These are phyloP conservation scores for Cydia splendana DNA, from an alignment of 1,140 invertebrate species.

Conservation along the genomic window DNA sequence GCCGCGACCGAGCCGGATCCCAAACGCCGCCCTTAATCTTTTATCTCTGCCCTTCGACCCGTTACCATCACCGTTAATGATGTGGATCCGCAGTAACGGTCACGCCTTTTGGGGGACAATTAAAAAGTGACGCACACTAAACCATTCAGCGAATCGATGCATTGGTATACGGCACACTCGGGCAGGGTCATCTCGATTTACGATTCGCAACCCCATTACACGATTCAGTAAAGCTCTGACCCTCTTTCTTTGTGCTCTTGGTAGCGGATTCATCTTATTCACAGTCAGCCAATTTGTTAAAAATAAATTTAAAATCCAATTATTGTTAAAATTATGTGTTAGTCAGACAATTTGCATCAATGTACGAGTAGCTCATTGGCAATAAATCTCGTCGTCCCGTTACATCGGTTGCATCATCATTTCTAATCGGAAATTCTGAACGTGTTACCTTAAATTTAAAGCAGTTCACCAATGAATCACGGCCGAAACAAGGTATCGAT, in stretches of 20 bases:
- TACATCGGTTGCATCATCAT: conserved; percentile 61
- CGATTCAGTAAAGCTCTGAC: conserved; percentile 13
- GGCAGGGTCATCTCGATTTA: conserved; percentile 29
- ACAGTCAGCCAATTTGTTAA: conserved; percentile 19
- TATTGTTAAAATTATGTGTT: conserved; percentile 22
- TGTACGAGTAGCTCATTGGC: conserved; percentile 40
- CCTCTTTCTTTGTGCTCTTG: conserved; percentile 19
- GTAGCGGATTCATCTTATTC: conserved; percentile 20
- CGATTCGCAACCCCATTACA: conserved; percentile 16
- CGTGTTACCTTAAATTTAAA: conserved; percentile 69
- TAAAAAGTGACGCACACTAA: conserved; percentile 65
- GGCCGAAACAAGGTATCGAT: conserved; percentile 60
- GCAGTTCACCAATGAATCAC: conserved; percentile 66
- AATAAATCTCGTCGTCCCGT: conserved; percentile 43
- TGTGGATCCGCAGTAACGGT: conserved; percentile 64
- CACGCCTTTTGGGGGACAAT: conserved; percentile 53
- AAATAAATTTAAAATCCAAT: conserved; percentile 23
- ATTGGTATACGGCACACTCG: conserved; percentile 42
- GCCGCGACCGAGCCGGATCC: neutral
- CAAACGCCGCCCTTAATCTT: conserved; percentile 40
- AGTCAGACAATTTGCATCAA: conserved; percentile 11
- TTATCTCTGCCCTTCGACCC: conserved; percentile 67
- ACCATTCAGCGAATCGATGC: conserved; percentile 44
- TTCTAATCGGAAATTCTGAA: conserved; percentile 70
- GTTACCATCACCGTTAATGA: conserved; percentile 75